phyloP scores from a whole-genome alignment of 30 jellyfish, hydroid and myxozoan genomes.

The Cassiopea xamachana region DNA sequence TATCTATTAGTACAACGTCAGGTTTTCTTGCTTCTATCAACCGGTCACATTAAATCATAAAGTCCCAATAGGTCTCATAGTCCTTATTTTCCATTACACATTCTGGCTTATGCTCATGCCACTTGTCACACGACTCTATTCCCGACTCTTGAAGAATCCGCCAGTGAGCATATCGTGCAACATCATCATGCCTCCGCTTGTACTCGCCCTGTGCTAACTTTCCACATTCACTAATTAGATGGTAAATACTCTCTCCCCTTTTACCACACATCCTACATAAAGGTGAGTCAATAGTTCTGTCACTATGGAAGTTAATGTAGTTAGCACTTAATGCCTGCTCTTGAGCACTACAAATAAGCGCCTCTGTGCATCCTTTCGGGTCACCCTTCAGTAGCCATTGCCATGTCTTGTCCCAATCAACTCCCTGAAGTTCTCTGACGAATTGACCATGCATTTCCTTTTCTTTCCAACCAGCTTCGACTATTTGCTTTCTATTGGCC shows the following conservation, averaged over 20 bases:
- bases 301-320: not conserved
- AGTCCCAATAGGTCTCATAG: not conserved
- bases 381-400: conserved; percentile 15
- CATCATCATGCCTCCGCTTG: conserved; percentile 16
- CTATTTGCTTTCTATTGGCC: not conserved
- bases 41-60: conserved; percentile 11
- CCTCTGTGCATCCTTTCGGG: conserved; percentile 20
- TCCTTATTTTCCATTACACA: not conserved
- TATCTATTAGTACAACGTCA: not conserved
- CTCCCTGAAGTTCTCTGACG: conserved; percentile 12
- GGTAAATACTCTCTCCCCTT: conserved; percentile 33
- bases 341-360: conserved; percentile 20
- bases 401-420: conserved; percentile 14
- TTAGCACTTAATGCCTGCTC: conserved; percentile 19
- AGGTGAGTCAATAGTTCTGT: not conserved
- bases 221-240: conserved; percentile 16
- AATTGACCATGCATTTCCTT: conserved; percentile 17
- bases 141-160: too few relatives aligned
- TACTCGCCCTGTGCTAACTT: conserved; percentile 13
- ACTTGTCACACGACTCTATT: too few relatives aligned
- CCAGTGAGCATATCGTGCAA: not conserved
- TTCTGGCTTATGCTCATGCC: not conserved
- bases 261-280: conserved; percentile 24
- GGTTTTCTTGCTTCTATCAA: conserved; percentile 23
- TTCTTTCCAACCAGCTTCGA: not conserved